These are phyloP conservation scores for Lethrus apterus DNA, from an alignment of 1,140 invertebrate genomes.

Conservation along the genomic window DNA sequence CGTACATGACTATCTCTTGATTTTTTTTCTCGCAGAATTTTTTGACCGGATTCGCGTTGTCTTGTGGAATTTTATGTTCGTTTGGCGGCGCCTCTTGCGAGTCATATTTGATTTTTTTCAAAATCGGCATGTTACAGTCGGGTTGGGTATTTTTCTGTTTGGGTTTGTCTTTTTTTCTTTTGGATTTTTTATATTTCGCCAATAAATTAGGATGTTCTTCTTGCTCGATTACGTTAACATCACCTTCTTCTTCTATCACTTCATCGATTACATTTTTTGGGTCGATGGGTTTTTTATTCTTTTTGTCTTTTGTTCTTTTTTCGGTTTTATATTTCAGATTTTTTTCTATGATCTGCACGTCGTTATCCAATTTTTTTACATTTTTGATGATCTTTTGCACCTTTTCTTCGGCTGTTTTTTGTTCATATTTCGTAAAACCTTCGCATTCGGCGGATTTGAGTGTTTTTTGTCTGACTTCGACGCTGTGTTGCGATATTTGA, in stretches of 20 bases:
- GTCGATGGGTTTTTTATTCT: not conserved
- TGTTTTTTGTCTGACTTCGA: not conserved
- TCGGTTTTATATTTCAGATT: constrained; percentile 4
- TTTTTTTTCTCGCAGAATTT: constrained; percentile 5
- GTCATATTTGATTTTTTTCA: not conserved
- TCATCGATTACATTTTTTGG: too few relatives aligned
- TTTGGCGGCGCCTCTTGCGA: not conserved
- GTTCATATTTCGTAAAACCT: not conserved
- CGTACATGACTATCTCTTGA: not conserved
- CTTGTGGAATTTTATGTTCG: too few relatives aligned
- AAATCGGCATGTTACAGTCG: not conserved
- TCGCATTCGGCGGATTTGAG: not conserved
- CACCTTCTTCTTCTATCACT: too few relatives aligned
- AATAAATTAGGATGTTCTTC: too few relatives aligned
- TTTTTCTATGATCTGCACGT: not conserved
- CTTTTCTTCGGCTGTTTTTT: constrained; percentile 1
- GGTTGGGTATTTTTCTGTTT: not conserved
- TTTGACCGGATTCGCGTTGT: too few relatives aligned
- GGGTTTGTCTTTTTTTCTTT: constrained; percentile 1
- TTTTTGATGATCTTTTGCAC: not conserved
- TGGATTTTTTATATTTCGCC: too few relatives aligned
- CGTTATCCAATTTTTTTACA: constrained; percentile 3
- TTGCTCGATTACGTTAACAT: too few relatives aligned
- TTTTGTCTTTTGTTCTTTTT: not conserved
- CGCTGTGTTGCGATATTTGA: constrained; percentile 4